These are phyloP conservation scores for Antitype chi DNA, from an alignment of 2,888 invertebrate species.

Conservation along the genomic window DNA sequence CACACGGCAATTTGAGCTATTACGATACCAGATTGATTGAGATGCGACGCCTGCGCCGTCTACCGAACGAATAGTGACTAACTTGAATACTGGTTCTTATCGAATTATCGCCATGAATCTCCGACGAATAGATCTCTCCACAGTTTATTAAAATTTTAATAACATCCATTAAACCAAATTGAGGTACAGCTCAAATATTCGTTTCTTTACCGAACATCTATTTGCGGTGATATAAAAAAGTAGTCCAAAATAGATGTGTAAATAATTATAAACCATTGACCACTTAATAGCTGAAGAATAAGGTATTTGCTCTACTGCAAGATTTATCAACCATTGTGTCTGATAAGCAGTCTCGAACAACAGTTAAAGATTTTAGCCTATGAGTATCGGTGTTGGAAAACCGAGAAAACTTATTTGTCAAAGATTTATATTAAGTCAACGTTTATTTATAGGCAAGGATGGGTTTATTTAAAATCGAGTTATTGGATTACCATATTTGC, in stretches of 20 bases:
- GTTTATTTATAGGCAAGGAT: slow-evolving; percentile 27
- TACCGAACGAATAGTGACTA: slow-evolving; percentile 70
- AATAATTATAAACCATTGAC: slow-evolving; percentile 26
- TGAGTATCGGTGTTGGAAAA: slow-evolving; percentile 6
- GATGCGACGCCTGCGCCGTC: slow-evolving; percentile 70
- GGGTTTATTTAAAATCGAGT: slow-evolving; percentile 35
- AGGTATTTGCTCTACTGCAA: slow-evolving; percentile 20
- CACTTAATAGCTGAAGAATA: slow-evolving; percentile 13
- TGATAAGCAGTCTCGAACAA: slow-evolving; percentile 9
- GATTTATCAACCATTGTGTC: slow-evolving; percentile 9
- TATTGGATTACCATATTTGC: slow-evolving; percentile 39
- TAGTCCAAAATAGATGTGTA: slow-evolving; percentile 1
- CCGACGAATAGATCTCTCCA: slow-evolving; percentile 19
- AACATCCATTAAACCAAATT: slow-evolving; percentile 34
- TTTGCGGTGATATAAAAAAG: slow-evolving; percentile 6
- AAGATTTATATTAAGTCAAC: slow-evolving; percentile 13
- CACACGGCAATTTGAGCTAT: slow-evolving; percentile 81
- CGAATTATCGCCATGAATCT: slow-evolving; percentile 55
- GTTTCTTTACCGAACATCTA: slow-evolving; percentile 3
- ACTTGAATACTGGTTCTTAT: slow-evolving; percentile 69
- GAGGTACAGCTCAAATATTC: slow-evolving; percentile 14
- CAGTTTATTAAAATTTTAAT: slow-evolving; percentile 33
- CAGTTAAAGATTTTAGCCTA: slow-evolving; percentile 23
- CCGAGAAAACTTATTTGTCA: slow-evolving; percentile 6
- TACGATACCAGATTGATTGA: slow-evolving; percentile 78